Base-by-base conservation (phyloP, 2,797 vertebrate genomes). In the Cirrhinus molitorella region DNA sequence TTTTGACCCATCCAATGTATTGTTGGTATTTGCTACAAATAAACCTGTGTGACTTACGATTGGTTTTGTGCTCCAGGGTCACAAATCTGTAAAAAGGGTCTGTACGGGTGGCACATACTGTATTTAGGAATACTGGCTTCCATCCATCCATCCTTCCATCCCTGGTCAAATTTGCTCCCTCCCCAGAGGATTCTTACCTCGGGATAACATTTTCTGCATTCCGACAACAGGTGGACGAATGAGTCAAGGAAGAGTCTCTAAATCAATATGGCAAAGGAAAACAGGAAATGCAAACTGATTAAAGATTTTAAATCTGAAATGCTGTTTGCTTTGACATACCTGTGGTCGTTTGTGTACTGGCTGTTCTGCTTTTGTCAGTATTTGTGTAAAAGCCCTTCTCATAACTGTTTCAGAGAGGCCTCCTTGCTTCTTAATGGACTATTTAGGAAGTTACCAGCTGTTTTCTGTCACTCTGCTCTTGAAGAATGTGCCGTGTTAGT, bases 401-500 rank as follows among this genome's bases (percentile, higher is more conserved):
- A 72, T 57, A 74, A 79, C 43, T 79, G 51, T 81, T 57, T 79
- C 37, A 80, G 81, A 78, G 28, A 45, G 80, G 43, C 66, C 23
- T 51, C 45, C 13, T 21, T 68, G 19, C n/a, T 70, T 5, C 63
- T 55, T n/a, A 57, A 21, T 76, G 73, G 34, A n/a, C 63, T 84
- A 63, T 75, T 87, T 82, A 85, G 66, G 66, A 83, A 83, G 49
- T 80, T 59, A 49, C 81, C 65, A 47, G 65, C 78, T 85, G 65
- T 49, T 84, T 78, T 75, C 43, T 77, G 79, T 84, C 83, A 53
- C 71, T 83, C 66, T 81, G 51, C 53, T 55, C 51, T 79, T 85
- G 76, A 70, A 87, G 91, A 94, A 93, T 94, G 88, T 93, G 87
- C 84, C 90, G 85, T 63, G 49, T 86, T 74, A 83, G 86, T 91